phyloP scores from a whole-genome alignment of 2,797 vertebrate genomes.

The Anisognathus igniventris region DNA sequence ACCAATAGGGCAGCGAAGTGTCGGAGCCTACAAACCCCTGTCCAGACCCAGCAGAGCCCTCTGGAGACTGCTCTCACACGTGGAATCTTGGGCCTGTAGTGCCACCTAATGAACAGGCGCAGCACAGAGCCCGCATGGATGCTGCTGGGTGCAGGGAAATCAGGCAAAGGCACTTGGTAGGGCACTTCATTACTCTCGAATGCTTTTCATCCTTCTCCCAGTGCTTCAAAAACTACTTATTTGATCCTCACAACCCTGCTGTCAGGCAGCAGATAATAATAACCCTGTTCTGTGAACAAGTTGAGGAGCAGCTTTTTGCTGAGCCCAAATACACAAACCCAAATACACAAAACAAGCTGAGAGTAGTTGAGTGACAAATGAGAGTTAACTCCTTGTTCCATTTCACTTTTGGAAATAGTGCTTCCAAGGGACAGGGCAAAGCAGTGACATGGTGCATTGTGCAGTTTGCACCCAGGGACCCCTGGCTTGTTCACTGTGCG shows the following conservation, averaged over 20 bases:
- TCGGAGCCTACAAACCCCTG: not conserved
- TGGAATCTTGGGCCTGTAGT: slow-evolving; percentile 19
- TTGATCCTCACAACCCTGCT: not conserved
- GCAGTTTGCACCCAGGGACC: not conserved
- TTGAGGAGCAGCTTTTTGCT: not conserved
- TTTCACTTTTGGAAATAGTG: not conserved
- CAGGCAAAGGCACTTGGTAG: not conserved
- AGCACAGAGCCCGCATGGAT: not conserved
- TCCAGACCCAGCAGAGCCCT: not conserved
- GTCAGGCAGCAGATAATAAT: not conserved
- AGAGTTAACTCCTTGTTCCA: not conserved
- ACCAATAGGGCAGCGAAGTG: fast-evolving
- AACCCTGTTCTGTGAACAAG: not conserved
- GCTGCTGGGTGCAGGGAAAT: not conserved
- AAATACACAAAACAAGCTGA: not conserved
- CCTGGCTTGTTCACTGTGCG: fast-evolving
- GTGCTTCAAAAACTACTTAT: not conserved
- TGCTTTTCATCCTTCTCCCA: not conserved
- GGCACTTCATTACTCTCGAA: not conserved
- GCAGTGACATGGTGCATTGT: fast-evolving
- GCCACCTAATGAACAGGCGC: slow-evolving; percentile 46
- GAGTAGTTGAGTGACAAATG: not conserved
- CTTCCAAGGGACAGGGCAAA: not conserved
- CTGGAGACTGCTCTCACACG: fast-evolving
- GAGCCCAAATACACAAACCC: not conserved